Conservation (phyloP, 2,888 invertebrate genomes). For the Mystacides longicornis region DNA sequence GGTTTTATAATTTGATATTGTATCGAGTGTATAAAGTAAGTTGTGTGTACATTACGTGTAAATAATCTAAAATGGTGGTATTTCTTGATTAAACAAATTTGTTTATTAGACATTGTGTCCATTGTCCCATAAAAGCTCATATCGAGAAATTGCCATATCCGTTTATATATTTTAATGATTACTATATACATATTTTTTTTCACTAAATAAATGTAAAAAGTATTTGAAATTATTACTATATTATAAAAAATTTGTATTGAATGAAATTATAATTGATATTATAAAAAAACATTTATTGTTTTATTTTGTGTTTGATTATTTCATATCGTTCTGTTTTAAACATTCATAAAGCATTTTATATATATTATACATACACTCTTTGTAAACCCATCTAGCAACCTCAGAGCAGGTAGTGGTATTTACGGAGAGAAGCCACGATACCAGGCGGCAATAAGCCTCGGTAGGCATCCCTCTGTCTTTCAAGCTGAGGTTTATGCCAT, state of each 20-base stretch:
- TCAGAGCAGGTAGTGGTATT: too few species aligned
- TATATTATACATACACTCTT: too few species aligned
- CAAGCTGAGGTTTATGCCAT: too few species aligned
- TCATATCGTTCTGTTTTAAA: background rate
- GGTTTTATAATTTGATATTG: background rate
- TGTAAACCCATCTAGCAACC: too few species aligned
- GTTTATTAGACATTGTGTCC: constrained; percentile 15
- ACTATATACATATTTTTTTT: constrained; percentile 31
- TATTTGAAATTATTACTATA: constrained; percentile 73
- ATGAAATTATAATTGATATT: constrained; percentile 34
- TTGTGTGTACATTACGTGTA: constrained; percentile 35
- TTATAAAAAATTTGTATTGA: constrained; percentile 80
- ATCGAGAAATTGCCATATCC: constrained; percentile 65
- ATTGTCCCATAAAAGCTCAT: constrained; percentile 40
- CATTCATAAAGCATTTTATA: background rate
- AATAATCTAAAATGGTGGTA: constrained; percentile 30
- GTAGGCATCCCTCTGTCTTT: too few species aligned
- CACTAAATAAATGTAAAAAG: constrained; percentile 57
- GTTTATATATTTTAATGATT: constrained; percentile 37
- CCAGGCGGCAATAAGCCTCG: too few species aligned
- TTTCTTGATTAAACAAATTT: constrained; percentile 26
- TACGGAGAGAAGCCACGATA: too few species aligned
- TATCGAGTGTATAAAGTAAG: background rate
- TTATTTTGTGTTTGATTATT: too few species aligned
- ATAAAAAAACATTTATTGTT: constrained; percentile 18